These are phyloP conservation scores for Cactoblastis cactorum DNA, from an alignment of 2,888 invertebrate genomes.

Conservation along the genomic window DNA sequence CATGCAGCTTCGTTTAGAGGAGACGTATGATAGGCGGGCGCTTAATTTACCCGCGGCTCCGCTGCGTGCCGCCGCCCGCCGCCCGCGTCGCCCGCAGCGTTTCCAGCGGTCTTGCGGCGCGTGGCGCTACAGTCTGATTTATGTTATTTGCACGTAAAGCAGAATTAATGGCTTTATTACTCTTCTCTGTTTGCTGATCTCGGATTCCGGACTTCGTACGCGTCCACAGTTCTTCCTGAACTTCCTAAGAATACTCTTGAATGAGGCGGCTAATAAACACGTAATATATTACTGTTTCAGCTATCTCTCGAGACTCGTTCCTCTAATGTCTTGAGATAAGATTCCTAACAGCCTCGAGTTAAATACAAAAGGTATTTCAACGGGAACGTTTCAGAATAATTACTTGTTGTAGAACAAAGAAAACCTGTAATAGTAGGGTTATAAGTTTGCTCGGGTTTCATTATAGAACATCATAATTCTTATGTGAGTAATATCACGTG, in stretches of 20 bases:
- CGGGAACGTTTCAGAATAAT: slow-evolving; percentile 9
- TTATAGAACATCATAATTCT: slow-evolving; percentile 69
- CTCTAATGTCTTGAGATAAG: slow-evolving; percentile 29
- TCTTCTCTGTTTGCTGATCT: slow-evolving; percentile 72
- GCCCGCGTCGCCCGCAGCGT: slow-evolving; percentile 24
- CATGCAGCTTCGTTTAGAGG: slow-evolving; percentile 39
- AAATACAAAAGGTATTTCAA: slow-evolving; percentile 19
- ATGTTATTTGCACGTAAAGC: slow-evolving; percentile 77
- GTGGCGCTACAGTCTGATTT: slow-evolving; percentile 72
- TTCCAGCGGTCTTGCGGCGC: slow-evolving; percentile 64
- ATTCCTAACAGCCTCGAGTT: slow-evolving; percentile 25
- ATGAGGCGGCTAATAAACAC: slow-evolving; percentile 51
- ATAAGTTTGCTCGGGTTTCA: slow-evolving; percentile 59
- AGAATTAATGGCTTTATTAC: slow-evolving; percentile 78
- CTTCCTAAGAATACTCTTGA: slow-evolving; percentile 51
- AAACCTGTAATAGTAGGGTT: slow-evolving; percentile 32
- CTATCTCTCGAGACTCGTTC: slow-evolving; percentile 31
- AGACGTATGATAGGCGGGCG: slow-evolving; percentile 61
- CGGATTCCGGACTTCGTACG: slow-evolving; percentile 48
- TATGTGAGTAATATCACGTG: slow-evolving; percentile 68
- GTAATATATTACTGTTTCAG: slow-evolving; percentile 36
- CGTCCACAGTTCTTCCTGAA: slow-evolving; percentile 50
- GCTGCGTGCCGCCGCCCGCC: slow-evolving; percentile 35
- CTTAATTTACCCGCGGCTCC: slow-evolving; percentile 61
- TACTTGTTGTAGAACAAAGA: slow-evolving; percentile 23